Base-by-base conservation (phyloP, 2,113 vertebrate species). In the Vireo altiloquus region DNA sequence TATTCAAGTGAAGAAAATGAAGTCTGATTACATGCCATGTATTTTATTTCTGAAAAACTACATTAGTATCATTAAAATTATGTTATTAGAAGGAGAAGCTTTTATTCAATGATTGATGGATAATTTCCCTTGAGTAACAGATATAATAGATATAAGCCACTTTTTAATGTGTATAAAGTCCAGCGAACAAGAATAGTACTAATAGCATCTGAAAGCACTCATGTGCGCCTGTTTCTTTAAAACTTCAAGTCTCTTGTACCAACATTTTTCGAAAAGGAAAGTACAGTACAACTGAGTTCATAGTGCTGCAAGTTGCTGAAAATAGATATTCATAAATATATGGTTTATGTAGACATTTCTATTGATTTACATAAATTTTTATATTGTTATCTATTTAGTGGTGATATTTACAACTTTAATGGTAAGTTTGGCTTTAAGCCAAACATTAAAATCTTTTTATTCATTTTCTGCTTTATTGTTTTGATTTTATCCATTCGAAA, bases 331-430 rank as follows among this genome's bases (percentile, higher is more conserved):
- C 72, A 70, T 81, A 70, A 85, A 86, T 69, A 88, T 37, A 39
- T 39, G 39, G 64, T 74, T 93, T 91, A 94, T 81, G 74, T 57
- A 74, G 80, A 60, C 35, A 91, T 96, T 95, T 96, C 40, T 61
- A 96, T 49, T 1, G 46, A 97, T 96, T 95, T 57, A 83, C 64
- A 89, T 23, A 84, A n/a, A 7, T 59, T 82, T 86, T 97, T 95
- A 72, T 72, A 89, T 88, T 94, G 31, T 93, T 97, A 93, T 78
- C 77, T 95, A 87, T 82, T 89, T 96, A 96, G 70, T 84, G 47
- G 46, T 60, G 52, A 94, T 97, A 97, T 96, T 97, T 97, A 97
- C 80, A 96, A 92, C 65, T 94, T 95, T 96, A 98, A 97, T 98
- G 94, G 91, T 78, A 76, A 93, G 85, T 97, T 77, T 96, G 97